These are phyloP conservation scores for Cacoxenus indagator DNA, from an alignment of 2,888 invertebrate species.

Conservation along the genomic window DNA sequence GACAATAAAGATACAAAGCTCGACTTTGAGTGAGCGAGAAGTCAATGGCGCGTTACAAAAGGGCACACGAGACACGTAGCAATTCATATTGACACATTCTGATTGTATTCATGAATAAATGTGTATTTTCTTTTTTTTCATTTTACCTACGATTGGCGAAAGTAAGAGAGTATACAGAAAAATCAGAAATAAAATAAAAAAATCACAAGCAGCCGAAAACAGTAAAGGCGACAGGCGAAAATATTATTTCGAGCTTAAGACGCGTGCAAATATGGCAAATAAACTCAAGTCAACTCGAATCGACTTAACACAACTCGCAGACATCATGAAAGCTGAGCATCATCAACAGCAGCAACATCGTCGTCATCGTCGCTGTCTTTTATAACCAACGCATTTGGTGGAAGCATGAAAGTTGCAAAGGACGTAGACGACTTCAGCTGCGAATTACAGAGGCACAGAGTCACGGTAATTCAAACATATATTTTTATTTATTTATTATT, in stretches of 20 bases:
- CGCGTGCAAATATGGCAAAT: conserved; percentile 18
- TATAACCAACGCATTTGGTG: too few species aligned
- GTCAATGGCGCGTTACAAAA: neutral
- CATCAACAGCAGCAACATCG: too few species aligned
- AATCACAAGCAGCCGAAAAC: neutral
- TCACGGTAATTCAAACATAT: neutral
- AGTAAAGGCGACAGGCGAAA: neutral
- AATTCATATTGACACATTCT: conserved; percentile 23
- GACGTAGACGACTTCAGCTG: too few species aligned
- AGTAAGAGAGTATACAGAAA: neutral
- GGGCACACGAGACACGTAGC: conserved; percentile 15
- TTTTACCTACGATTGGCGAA: neutral
- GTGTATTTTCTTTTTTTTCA: neutral
- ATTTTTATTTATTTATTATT: neutral
- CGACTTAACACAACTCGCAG: neutral
- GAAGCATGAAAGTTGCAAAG: too few species aligned
- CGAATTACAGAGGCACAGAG: neutral
- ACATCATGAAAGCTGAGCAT: neutral
- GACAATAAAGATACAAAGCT: too few species aligned
- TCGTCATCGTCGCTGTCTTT: too few species aligned
- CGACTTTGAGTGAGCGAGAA: too few species aligned
- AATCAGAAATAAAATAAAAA: neutral
- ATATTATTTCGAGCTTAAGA: conserved; percentile 17
- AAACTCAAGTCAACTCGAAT: neutral
- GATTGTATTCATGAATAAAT: conserved; percentile 23